Conservation (phyloP, 2,797 vertebrate genomes). For the Champsocephalus gunnari region DNA sequence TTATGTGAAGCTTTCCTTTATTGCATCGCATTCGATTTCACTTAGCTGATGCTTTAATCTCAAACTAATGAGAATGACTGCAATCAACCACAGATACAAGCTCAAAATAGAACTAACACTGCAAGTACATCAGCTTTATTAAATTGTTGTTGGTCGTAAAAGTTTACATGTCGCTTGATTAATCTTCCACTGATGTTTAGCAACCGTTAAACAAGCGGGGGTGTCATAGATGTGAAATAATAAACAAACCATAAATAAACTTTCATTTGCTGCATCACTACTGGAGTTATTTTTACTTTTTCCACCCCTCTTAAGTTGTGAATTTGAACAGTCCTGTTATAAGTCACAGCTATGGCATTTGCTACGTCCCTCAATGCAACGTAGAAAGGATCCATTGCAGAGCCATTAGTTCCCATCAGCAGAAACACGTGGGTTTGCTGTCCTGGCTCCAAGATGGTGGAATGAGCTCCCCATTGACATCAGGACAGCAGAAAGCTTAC, state of each 20-base stretch:
- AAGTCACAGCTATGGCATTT: constrained; percentile 49
- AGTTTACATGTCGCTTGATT: constrained; percentile 14
- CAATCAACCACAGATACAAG: too few species aligned
- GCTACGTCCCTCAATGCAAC: constrained; percentile 4
- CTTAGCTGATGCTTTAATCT: too few species aligned
- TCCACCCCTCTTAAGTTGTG: constrained; percentile 35
- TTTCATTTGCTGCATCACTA: constrained; percentile 26
- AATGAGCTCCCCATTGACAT: too few species aligned
- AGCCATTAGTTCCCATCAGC: constrained; percentile 52
- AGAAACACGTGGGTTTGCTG: too few species aligned
- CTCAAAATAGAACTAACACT: too few species aligned
- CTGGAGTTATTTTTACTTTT: constrained; percentile 47
- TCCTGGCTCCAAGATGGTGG: too few species aligned
- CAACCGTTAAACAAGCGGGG: not conserved
- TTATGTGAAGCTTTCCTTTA: not conserved
- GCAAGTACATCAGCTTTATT: not conserved
- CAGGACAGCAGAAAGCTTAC: too few species aligned
- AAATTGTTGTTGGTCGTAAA: not conserved
- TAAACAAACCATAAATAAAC: constrained; percentile 48
- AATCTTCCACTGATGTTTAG: not conserved
- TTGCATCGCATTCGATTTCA: too few species aligned
- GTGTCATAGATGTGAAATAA: constrained; percentile 26
- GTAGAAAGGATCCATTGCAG: constrained; percentile 48
- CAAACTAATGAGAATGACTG: too few species aligned
- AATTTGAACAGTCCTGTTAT: constrained; percentile 58